Evolutionary conservation across 2,797 vertebrate species (phyloP).

Genomic region (Acipenser ruthenus): DNA sequence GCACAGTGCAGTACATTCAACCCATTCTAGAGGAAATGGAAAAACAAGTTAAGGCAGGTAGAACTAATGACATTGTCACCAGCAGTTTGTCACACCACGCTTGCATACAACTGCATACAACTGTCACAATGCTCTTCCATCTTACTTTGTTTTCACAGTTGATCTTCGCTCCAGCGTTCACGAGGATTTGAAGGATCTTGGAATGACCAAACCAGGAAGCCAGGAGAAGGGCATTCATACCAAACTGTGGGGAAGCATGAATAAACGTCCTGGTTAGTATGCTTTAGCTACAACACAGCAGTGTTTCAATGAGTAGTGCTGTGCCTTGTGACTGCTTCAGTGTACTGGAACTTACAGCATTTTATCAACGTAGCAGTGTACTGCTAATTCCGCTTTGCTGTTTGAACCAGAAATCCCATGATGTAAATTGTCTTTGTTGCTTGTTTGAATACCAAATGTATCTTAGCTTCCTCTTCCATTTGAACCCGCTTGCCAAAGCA

Average conservation of each 20-base stretch:
- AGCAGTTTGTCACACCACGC: too few species aligned
- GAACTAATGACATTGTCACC: too few species aligned
- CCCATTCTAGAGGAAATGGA: slow-evolving; percentile 54
- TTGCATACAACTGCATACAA: too few species aligned
- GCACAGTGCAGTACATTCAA: slow-evolving; percentile 77
- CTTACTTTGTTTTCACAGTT: slow-evolving; percentile 73
- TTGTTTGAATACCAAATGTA: too few species aligned
- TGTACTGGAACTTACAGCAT: neutral
- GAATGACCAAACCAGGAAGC: slow-evolving; percentile 87
- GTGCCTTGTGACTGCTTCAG: neutral
- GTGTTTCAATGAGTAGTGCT: neutral
- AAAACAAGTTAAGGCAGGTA: neutral
- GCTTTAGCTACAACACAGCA: neutral
- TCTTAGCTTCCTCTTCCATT: too few species aligned
- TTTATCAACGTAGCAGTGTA: neutral
- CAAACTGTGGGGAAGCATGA: slow-evolving; percentile 59
- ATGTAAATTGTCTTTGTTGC: too few species aligned
- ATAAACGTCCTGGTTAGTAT: slow-evolving; percentile 13
- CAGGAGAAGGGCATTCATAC: slow-evolving; percentile 81
- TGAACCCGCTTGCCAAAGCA: too few species aligned
- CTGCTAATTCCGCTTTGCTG: neutral
- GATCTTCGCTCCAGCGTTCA: slow-evolving; percentile 75
- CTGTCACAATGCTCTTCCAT: too few species aligned
- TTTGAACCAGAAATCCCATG: too few species aligned
- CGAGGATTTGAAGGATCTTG: slow-evolving; percentile 69